Conservation (phyloP, 2,888 invertebrate genomes). For the Gisinianus flammeolus region DNA sequence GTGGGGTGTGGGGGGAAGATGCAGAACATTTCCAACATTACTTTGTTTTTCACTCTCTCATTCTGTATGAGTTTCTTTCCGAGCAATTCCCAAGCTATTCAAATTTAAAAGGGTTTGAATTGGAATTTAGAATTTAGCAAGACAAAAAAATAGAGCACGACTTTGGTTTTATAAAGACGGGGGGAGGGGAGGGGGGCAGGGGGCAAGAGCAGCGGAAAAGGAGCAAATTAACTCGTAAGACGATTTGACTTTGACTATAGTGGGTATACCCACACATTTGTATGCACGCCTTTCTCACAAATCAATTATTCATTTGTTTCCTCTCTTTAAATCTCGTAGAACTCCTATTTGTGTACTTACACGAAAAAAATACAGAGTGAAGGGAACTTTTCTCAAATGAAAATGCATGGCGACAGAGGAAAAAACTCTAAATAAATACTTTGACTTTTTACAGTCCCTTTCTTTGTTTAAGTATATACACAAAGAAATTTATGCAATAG, state of each 20-base stretch:
- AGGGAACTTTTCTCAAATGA: background rate
- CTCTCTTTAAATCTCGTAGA: background rate
- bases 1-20: background rate
- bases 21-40: background rate
- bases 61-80: background rate
- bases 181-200: no score
- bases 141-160: slow-evolving; percentile 7
- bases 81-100: background rate
- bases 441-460: no score
- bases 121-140: background rate
- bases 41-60: background rate
- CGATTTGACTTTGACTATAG: background rate
- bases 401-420: no score
- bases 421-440: no score
- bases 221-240: slow-evolving; percentile 2
- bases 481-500: no score
- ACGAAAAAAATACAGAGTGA: background rate
- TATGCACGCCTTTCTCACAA: background rate
- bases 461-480: no score
- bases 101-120: background rate
- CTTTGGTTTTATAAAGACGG: no score
- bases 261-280: background rate
- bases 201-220: background rate
- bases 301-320: slow-evolving; percentile 10
- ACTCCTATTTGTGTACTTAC: no score